Evolutionary conservation across 2,888 invertebrate genomes (phyloP).

Genomic region (Creontiades dilutus): DNA sequence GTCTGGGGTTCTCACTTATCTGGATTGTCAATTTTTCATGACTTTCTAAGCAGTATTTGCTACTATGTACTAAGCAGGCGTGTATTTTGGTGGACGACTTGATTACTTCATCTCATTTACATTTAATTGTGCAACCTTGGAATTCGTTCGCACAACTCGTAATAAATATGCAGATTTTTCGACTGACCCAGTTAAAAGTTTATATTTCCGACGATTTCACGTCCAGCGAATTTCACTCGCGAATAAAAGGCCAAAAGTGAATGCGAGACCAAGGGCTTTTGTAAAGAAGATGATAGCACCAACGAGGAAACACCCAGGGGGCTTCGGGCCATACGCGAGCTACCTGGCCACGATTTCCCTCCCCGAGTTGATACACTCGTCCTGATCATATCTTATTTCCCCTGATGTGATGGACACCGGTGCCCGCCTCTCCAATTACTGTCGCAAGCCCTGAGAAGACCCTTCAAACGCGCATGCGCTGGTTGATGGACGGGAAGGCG

Average conservation of each 20-base stretch:
- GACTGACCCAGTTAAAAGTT: too few relatives aligned
- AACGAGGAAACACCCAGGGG: constrained; percentile 15
- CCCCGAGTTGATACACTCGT: not conserved
- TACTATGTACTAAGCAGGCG: too few relatives aligned
- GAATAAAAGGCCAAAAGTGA: not conserved
- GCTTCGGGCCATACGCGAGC: not conserved
- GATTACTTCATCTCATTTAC: too few relatives aligned
- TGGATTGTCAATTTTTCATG: too few relatives aligned
- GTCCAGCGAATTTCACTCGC: not conserved
- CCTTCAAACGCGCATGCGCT: constrained; percentile 13
- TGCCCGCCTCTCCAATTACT: not conserved
- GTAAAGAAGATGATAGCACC: not conserved
- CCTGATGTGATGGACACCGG: constrained; percentile 10
- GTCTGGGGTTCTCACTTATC: too few relatives aligned
- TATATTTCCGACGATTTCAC: too few relatives aligned
- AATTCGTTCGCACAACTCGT: too few relatives aligned
- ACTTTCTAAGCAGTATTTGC: too few relatives aligned
- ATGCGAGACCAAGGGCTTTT: not conserved
- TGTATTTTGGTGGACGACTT: too few relatives aligned
- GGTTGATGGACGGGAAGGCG: constrained; percentile 10
- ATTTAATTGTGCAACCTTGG: too few relatives aligned
- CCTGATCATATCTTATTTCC: constrained; percentile 17
- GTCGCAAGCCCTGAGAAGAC: not conserved
- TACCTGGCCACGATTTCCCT: constrained; percentile 8
- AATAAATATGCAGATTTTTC: too few relatives aligned